phyloP scores from a whole-genome alignment of 2,113 vertebrate genomes.

The Manacus vitellinus region DNA sequence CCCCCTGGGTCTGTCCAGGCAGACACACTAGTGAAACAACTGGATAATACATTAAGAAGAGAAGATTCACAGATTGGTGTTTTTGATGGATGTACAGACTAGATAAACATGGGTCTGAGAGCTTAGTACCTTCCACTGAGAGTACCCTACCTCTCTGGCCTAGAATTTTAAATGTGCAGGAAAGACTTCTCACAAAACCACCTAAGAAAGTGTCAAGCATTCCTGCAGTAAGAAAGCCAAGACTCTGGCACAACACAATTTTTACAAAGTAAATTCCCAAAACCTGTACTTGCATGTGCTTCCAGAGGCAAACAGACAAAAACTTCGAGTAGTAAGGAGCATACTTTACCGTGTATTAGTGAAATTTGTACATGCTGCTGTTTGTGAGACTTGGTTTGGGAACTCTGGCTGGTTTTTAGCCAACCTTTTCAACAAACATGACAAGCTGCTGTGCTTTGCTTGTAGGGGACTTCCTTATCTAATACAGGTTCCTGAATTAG shows the following conservation, averaged over 20 bases:
- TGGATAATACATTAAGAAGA: background rate
- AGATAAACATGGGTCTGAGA: background rate
- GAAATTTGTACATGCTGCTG: background rate
- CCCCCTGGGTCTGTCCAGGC: background rate
- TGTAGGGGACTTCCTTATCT: background rate
- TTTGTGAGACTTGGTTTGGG: background rate
- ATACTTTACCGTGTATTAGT: background rate
- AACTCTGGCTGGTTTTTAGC: background rate
- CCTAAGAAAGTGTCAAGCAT: background rate
- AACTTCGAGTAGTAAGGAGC: background rate
- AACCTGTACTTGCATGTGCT: background rate
- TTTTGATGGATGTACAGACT: background rate
- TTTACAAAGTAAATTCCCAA: background rate
- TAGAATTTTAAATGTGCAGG: background rate
- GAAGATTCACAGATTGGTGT: background rate
- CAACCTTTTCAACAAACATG: background rate
- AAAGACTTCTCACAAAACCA: background rate
- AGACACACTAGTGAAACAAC: background rate
- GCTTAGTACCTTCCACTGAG: background rate
- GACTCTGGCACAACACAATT: background rate
- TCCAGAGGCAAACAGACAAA: background rate
- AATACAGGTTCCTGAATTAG: background rate
- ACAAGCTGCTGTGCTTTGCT: background rate
- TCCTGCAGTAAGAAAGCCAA: background rate
- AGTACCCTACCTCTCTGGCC: background rate